Conservation (phyloP, 2,888 invertebrate genomes). For the Carpatolechia fugitivella region DNA sequence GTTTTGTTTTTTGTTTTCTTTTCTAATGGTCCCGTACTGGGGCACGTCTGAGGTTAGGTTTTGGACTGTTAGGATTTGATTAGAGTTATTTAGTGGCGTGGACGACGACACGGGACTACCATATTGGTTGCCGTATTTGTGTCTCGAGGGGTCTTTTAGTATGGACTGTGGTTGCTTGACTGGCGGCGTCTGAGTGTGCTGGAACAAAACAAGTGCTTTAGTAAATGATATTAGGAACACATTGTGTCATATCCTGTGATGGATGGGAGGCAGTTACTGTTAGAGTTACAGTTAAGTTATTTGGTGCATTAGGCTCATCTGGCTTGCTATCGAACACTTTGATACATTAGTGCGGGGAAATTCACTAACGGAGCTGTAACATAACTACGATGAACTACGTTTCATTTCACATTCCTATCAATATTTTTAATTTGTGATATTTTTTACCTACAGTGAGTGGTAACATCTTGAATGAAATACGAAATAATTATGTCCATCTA, state of each 20-base stretch:
- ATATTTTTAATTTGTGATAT: too few relatives aligned
- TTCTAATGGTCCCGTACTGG: slow-evolving; percentile 74
- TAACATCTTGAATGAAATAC: too few relatives aligned
- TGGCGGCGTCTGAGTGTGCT: slow-evolving; percentile 65
- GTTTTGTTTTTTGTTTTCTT: slow-evolving; percentile 74
- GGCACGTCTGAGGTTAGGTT: slow-evolving; percentile 73
- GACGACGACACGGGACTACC: slow-evolving; percentile 67
- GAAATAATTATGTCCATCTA: too few relatives aligned
- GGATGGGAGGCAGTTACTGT: background rate
- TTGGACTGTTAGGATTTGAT: slow-evolving; percentile 81
- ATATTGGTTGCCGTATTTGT: slow-evolving; percentile 77
- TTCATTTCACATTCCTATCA: too few relatives aligned
- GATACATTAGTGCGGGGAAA: background rate
- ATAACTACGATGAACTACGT: too few relatives aligned
- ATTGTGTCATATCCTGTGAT: background rate
- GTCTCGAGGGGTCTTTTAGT: slow-evolving; percentile 81
- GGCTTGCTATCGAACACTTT: background rate
- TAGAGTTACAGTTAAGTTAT: background rate
- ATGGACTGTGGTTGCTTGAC: slow-evolving; percentile 81
- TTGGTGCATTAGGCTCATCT: background rate
- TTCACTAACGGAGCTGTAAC: background rate
- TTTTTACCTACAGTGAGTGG: too few relatives aligned
- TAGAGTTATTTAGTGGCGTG: slow-evolving; percentile 66
- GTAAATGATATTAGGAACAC: slow-evolving; percentile 8
- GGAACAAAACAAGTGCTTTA: slow-evolving; percentile 39